Conservation (phyloP, 2,113 vertebrate genomes). For the Epinephelus cyanopodus region DNA sequence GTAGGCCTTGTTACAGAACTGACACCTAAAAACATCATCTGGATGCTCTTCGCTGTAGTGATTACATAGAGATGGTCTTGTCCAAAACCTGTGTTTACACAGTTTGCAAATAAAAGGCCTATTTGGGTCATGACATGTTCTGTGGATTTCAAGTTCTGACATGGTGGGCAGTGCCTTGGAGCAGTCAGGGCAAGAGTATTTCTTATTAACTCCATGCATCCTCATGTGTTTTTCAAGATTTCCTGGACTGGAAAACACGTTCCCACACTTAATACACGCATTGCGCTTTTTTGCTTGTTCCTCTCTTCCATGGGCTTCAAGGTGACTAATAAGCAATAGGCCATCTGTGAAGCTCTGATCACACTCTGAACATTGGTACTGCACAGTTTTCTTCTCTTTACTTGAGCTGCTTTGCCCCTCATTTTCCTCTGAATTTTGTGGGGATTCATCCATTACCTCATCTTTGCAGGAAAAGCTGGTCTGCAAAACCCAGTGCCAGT, state of each 20-base stretch:
- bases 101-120: slow-evolving; percentile 75
- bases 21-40: slow-evolving; percentile 69
- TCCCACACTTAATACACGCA: slow-evolving; percentile 74
- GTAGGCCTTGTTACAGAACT: slow-evolving; percentile 78
- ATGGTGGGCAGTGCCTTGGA: slow-evolving; percentile 45
- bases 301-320: slow-evolving; percentile 84
- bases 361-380: slow-evolving; percentile 87
- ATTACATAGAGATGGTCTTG: slow-evolving; percentile 62
- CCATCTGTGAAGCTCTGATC: slow-evolving; percentile 85
- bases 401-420: slow-evolving; percentile 23
- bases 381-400: slow-evolving; percentile 59
- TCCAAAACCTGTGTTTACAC: slow-evolving; percentile 77
- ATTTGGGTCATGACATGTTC: slow-evolving; percentile 73
- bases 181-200: slow-evolving; percentile 74
- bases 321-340: slow-evolving; percentile 85
- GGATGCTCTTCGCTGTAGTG: slow-evolving; percentile 74
- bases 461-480: slow-evolving; percentile 77
- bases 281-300: slow-evolving; percentile 73
- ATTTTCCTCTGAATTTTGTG: slow-evolving; percentile 8
- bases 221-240: slow-evolving; percentile 79
- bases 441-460: slow-evolving; percentile 38
- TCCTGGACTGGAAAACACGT: slow-evolving; percentile 57
- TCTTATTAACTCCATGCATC: slow-evolving; percentile 51
- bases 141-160: slow-evolving; percentile 79
- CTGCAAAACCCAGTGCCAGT: slow-evolving; percentile 79